These are phyloP conservation scores for Malacosoma neustria DNA, from an alignment of 2,888 invertebrate species.

Conservation along the genomic window DNA sequence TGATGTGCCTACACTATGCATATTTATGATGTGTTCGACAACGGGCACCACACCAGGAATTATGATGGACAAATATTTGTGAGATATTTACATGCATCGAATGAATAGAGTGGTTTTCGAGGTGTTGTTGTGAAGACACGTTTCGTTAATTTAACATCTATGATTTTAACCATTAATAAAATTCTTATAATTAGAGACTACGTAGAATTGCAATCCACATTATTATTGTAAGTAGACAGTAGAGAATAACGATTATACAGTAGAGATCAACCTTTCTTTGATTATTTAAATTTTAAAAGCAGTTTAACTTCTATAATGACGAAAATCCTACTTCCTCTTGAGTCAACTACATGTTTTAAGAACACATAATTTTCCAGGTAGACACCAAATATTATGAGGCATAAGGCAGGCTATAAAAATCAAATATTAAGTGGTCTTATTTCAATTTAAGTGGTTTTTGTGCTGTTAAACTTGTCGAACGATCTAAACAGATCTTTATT, in stretches of 20 bases:
- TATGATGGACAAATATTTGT: slow-evolving; percentile 52
- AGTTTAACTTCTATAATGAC: no score
- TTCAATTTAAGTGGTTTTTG: slow-evolving; percentile 29
- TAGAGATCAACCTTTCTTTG: no score
- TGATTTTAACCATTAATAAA: not conserved
- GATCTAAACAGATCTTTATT: slow-evolving; percentile 27
- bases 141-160: not conserved
- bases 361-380: slow-evolving; percentile 40
- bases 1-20: slow-evolving; percentile 57
- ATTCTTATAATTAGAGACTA: slow-evolving; percentile 12
- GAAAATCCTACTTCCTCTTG: no score
- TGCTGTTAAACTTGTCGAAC: slow-evolving; percentile 26
- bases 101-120: slow-evolving; percentile 16
- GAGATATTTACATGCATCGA: slow-evolving; percentile 33
- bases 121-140: not conserved
- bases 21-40: slow-evolving; percentile 67
- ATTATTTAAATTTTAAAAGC: no score
- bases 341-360: slow-evolving; percentile 37
- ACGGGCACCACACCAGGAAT: slow-evolving; percentile 50
- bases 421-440: slow-evolving; percentile 35
- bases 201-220: slow-evolving; percentile 14
- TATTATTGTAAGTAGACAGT: no score
- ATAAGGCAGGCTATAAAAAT: slow-evolving; percentile 33
- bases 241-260: no score
- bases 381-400: slow-evolving; percentile 29